These are phyloP conservation scores for Nematolebias whitei DNA, from an alignment of 2,113 vertebrate genomes.

Conservation along the genomic window DNA sequence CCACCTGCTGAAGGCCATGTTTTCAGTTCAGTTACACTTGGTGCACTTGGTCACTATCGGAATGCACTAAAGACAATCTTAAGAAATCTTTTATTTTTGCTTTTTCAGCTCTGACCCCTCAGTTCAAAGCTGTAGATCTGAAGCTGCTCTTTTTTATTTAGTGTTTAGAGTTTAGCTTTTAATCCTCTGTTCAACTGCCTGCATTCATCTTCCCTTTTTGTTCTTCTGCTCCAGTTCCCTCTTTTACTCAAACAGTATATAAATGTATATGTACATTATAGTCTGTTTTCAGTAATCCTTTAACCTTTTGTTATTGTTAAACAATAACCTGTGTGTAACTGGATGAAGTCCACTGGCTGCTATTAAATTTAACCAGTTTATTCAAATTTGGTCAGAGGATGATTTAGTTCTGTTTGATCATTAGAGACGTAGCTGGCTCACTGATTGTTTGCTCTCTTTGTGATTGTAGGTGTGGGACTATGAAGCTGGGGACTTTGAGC, in stretches of 20 bases:
- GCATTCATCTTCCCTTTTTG: not conserved
- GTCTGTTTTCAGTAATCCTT: not conserved
- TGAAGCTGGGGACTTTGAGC: constrained; percentile 97
- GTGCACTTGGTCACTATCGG: too few species aligned
- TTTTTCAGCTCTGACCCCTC: constrained; percentile 54
- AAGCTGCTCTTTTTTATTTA: constrained; percentile 40
- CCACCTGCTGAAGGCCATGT: not conserved
- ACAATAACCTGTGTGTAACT: not conserved
- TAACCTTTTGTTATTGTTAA: not conserved
- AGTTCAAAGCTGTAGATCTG: constrained; percentile 66
- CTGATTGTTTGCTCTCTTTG: constrained; percentile 13
- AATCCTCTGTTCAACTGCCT: too few species aligned
- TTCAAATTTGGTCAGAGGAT: too few species aligned
- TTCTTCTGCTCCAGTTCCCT: not conserved
- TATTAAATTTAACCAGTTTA: not conserved
- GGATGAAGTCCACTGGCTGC: not conserved
- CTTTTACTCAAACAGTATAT: too few species aligned
- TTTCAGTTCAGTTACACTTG: too few species aligned
- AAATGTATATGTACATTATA: too few species aligned
- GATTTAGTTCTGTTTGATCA: not conserved
- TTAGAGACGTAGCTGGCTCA: not conserved
- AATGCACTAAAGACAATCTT: too few species aligned
- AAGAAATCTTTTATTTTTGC: not conserved
- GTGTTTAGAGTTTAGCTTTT: too few species aligned
- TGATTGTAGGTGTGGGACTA: constrained; percentile 95